These are phyloP conservation scores for Nicator chloris DNA, from an alignment of 2,113 vertebrate genomes.

Conservation along the genomic window DNA sequence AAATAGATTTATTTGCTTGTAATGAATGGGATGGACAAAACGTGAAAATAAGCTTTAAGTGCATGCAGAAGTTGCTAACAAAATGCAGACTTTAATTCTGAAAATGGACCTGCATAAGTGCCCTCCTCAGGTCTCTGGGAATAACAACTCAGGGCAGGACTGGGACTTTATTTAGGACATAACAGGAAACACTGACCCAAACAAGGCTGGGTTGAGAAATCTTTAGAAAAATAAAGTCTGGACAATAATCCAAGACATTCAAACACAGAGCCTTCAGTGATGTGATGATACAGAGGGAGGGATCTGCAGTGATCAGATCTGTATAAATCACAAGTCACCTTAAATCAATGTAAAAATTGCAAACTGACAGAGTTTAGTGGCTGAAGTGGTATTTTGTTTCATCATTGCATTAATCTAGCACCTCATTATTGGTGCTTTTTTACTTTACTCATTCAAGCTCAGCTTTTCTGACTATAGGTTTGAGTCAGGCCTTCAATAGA, in stretches of 20 bases:
- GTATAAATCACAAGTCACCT: not conserved
- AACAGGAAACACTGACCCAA: not conserved
- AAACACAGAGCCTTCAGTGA: not conserved
- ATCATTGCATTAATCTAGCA: not conserved
- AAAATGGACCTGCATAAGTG: not conserved
- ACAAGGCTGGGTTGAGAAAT: not conserved
- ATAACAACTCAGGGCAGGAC: not conserved
- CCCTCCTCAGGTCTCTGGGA: not conserved
- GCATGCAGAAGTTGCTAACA: not conserved
- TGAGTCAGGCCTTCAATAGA: not conserved
- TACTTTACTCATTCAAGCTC: not conserved
- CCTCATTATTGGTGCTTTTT: not conserved
- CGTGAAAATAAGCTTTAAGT: not conserved
- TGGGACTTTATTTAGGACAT: not conserved
- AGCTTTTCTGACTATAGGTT: not conserved
- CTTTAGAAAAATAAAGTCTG: not conserved
- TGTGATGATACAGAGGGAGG: not conserved
- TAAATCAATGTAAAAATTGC: not conserved
- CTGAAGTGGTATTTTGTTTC: not conserved
- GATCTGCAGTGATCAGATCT: not conserved
- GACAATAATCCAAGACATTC: not conserved
- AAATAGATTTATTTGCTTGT: not conserved
- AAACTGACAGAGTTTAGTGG: not conserved
- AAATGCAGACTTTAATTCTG: not conserved
- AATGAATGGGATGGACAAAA: not conserved